phyloP scores from a whole-genome alignment of 2,797 vertebrate genomes.

The Arremon aurantiirostris region DNA sequence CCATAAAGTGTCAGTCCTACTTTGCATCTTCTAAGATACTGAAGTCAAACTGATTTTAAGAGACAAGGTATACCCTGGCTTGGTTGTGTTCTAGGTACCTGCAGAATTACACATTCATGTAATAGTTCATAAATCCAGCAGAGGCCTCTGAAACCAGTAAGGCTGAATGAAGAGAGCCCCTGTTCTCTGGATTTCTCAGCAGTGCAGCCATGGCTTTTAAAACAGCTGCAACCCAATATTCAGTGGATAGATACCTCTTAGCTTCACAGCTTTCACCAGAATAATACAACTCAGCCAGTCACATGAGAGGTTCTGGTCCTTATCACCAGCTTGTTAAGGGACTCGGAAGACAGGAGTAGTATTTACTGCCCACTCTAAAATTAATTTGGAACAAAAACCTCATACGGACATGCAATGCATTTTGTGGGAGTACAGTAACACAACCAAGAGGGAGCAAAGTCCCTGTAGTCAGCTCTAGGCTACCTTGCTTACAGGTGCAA shows the following conservation, averaged over 20 bases:
- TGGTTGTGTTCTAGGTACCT: not conserved
- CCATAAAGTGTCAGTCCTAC: not conserved
- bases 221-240: not conserved
- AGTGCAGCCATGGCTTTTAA: not conserved
- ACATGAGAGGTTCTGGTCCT: not conserved
- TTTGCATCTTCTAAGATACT: not conserved
- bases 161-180: not conserved
- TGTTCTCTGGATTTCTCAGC: not conserved
- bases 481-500: not conserved
- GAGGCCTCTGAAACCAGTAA: not conserved
- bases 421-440: not conserved
- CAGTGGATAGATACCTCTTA: not conserved
- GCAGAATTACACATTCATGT: not conserved
- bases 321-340: not conserved
- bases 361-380: not conserved
- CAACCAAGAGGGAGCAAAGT: not conserved
- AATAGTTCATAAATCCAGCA: not conserved
- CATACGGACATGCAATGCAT: fast-evolving
- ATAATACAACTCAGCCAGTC: not conserved
- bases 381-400: not conserved
- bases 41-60: not conserved
- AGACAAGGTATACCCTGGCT: not conserved
- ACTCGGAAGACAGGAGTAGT: not conserved
- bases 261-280: not conserved
- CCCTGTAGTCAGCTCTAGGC: not conserved